phyloP scores from a whole-genome alignment of 2,888 invertebrate genomes.

The Pammene aurita region DNA sequence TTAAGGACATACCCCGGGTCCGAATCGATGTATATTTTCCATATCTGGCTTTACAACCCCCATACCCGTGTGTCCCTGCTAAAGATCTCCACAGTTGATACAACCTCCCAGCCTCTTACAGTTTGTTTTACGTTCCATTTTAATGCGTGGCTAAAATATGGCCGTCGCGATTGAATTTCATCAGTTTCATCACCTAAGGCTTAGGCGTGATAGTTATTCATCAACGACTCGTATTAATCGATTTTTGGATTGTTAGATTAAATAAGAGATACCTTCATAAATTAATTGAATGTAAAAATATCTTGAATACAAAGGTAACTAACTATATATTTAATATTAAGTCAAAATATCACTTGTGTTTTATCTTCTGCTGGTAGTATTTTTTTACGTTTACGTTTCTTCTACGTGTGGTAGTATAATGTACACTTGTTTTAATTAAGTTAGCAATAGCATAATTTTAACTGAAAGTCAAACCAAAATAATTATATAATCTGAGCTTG shows the following conservation, averaged over 20 bases:
- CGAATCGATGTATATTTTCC: no score
- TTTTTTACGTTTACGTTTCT: no score
- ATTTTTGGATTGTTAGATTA: slow-evolving; percentile 36
- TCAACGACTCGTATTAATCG: slow-evolving; percentile 52
- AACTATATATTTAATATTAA: no score
- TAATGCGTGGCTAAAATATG: slow-evolving; percentile 65
- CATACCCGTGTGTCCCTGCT: slow-evolving; percentile 53
- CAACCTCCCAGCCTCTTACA: slow-evolving; percentile 61
- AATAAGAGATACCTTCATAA: slow-evolving; percentile 1
- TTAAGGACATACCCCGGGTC: no score
- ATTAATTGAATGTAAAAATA: slow-evolving; percentile 1
- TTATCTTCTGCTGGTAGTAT: no score
- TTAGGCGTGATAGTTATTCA: slow-evolving; percentile 56
- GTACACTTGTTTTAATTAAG: no score
- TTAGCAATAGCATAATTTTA: no score
- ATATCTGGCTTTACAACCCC: background rate
- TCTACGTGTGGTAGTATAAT: no score
- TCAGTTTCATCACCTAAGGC: slow-evolving; percentile 61
- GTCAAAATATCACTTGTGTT: no score
- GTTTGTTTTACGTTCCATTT: slow-evolving; percentile 73
- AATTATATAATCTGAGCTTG: no score
- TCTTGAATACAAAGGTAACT: background rate
- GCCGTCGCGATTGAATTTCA: slow-evolving; percentile 68
- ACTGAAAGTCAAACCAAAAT: no score
- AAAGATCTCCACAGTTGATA: slow-evolving; percentile 69